Percentiles rank a stretch among this genome's conserved stretches.
phyloP scores from a whole-genome alignment of 2,797 vertebrate genomes.

The Hozukius guyotensis region DNA sequence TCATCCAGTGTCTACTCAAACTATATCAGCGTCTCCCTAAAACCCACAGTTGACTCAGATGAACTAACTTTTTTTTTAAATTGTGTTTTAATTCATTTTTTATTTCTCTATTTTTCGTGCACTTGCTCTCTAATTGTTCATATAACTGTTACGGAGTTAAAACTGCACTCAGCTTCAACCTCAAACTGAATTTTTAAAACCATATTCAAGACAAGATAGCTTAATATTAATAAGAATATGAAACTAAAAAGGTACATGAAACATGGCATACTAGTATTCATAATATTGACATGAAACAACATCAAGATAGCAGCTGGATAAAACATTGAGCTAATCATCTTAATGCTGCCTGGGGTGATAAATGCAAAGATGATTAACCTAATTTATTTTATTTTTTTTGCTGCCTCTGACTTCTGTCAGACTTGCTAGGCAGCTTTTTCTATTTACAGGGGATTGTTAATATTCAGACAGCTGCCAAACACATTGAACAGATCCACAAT shows the following conservation, averaged over 20 bases:
- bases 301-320: conserved; percentile 47
- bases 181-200: neutral
- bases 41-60: conserved; percentile 34
- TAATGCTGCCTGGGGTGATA: conserved; percentile 51
- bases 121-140: neutral
- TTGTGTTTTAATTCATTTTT: neutral
- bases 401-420: conserved; percentile 4
- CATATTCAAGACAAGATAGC: neutral
- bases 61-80: neutral
- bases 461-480: neutral
- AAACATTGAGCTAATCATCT: conserved; percentile 40
- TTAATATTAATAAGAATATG: neutral
- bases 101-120: neutral
- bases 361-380: conserved; percentile 56
- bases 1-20: conserved; percentile 26
- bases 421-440: neutral
- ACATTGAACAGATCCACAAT: neutral
- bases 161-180: neutral
- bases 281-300: conserved; percentile 60
- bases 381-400: neutral
- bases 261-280: neutral
- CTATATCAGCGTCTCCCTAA: neutral
- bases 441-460: conserved; percentile 20
- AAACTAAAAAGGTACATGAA: neutral
- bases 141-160: neutral